Evolutionary conservation across 2,797 vertebrate genomes (phyloP).

Genomic region (Melanotaenia parkinsoni): DNA sequence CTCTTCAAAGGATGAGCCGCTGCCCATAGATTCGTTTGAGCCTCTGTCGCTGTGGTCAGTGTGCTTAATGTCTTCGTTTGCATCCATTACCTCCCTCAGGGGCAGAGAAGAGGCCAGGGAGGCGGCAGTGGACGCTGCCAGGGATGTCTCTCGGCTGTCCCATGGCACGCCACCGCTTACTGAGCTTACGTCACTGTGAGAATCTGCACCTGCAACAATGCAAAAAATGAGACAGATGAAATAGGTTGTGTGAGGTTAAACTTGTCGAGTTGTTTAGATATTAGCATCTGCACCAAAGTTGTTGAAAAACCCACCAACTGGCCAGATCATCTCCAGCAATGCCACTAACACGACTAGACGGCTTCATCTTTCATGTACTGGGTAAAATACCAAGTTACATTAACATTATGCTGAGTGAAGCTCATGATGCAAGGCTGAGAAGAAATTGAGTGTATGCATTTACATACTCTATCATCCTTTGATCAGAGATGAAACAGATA

Average conservation of each 20-base stretch:
- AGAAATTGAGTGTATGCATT: constrained; percentile 1
- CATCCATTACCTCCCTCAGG: constrained; percentile 74
- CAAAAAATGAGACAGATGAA: neutral
- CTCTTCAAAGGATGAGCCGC: constrained; percentile 97
- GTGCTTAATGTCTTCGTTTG: constrained; percentile 79
- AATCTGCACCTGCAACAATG: constrained; percentile 81
- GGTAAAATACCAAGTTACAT: constrained; percentile 4
- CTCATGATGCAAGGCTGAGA: constrained; percentile 24
- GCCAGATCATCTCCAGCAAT: neutral
- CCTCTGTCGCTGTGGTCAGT: constrained; percentile 81
- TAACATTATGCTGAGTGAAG: constrained; percentile 4
- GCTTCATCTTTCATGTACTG: neutral
- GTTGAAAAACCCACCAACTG: neutral
- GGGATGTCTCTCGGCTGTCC: constrained; percentile 88
- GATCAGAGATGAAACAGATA: constrained; percentile 25
- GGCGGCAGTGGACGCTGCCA: constrained; percentile 83
- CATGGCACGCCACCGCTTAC: constrained; percentile 86
- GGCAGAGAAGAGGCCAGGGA: constrained; percentile 78
- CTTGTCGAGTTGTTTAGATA: neutral
- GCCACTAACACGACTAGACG: neutral
- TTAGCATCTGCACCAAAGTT: neutral
- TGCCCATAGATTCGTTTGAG: constrained; percentile 84
- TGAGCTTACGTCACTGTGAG: constrained; percentile 87
- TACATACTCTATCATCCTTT: constrained; percentile 12
- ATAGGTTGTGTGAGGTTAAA: constrained; percentile 1